These are phyloP conservation scores for Teleopsis dalmanni DNA, from an alignment of 1,140 invertebrate species.

Conservation along the genomic window DNA sequence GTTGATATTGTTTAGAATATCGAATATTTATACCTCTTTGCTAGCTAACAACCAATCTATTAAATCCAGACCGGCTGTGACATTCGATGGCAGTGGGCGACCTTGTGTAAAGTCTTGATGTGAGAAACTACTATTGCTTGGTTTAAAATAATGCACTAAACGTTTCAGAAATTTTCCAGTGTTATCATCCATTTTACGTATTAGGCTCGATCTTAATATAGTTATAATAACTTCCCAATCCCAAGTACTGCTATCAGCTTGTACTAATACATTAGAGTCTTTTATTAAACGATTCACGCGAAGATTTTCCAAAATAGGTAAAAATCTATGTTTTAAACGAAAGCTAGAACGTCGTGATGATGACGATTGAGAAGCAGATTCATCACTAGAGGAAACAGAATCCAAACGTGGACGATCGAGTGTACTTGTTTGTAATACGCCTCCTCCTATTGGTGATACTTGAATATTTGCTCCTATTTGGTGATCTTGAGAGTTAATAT, in stretches of 20 bases:
- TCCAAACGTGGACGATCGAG: slow-evolving; percentile 29
- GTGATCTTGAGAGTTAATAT: slow-evolving; percentile 32
- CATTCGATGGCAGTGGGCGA: slow-evolving; percentile 54
- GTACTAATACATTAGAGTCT: slow-evolving; percentile 66
- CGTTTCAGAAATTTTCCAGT: slow-evolving; percentile 72
- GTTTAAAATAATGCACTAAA: slow-evolving; percentile 79
- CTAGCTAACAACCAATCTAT: slow-evolving; percentile 64
- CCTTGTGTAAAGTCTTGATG: slow-evolving; percentile 54
- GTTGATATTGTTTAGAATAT: neutral
- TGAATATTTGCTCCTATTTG: neutral
- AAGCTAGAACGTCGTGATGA: slow-evolving; percentile 34
- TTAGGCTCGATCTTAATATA: slow-evolving; percentile 55
- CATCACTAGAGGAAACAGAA: slow-evolving; percentile 39
- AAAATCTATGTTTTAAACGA: slow-evolving; percentile 33
- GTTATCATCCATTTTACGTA: slow-evolving; percentile 63
- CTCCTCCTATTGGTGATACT: neutral
- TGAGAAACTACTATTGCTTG: slow-evolving; percentile 78
- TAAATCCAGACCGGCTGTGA: slow-evolving; percentile 65
- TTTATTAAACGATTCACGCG: slow-evolving; percentile 59
- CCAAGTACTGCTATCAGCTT: slow-evolving; percentile 67
- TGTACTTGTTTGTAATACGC: slow-evolving; percentile 9
- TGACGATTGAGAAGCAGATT: slow-evolving; percentile 31
- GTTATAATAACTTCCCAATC: slow-evolving; percentile 76
- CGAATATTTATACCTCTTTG: slow-evolving; percentile 46
- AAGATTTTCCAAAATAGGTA: slow-evolving; percentile 44